Percentiles rank a stretch among this genome's conserved stretches.
These are phyloP conservation scores for Uloborus plumipes DNA, from an alignment of 2,888 invertebrate species.

Conservation along the genomic window DNA sequence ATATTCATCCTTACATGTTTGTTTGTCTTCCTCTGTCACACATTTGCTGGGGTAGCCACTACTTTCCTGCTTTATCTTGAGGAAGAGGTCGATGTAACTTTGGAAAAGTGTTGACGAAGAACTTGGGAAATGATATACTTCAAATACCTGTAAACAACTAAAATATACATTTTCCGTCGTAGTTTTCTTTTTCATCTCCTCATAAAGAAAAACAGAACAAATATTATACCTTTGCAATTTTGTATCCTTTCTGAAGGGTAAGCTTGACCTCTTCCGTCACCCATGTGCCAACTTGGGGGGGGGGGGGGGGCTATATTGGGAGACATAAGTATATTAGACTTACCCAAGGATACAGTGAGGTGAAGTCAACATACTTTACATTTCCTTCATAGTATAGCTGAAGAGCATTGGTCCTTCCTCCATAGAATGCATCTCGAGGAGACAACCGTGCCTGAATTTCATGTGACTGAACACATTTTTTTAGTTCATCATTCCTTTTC, in stretches of 20 bases:
- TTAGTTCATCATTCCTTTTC: not conserved
- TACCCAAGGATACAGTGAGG: not conserved
- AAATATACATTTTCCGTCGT: too few species aligned
- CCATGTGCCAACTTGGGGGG: not conserved
- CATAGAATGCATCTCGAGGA: conserved; percentile 19
- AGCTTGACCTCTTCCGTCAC: not conserved
- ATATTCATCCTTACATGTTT: not conserved
- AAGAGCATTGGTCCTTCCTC: not conserved
- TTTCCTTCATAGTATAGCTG: not conserved
- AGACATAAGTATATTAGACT: too few species aligned
- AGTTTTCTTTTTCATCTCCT: too few species aligned
- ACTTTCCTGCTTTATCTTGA: conserved; percentile 15
- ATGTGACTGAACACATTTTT: not conserved
- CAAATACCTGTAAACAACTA: not conserved
- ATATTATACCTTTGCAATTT: too few species aligned
- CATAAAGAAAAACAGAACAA: too few species aligned
- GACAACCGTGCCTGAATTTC: not conserved
- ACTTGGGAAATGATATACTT: not conserved
- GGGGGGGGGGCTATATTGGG: too few species aligned
- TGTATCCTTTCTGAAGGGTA: not conserved
- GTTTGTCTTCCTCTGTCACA: too few species aligned
- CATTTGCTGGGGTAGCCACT: too few species aligned
- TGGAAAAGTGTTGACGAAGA: not conserved
- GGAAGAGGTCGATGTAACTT: not conserved
- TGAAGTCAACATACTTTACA: not conserved